phyloP scores from a whole-genome alignment of 2,888 invertebrate genomes.

The Esperia sulphurella region DNA sequence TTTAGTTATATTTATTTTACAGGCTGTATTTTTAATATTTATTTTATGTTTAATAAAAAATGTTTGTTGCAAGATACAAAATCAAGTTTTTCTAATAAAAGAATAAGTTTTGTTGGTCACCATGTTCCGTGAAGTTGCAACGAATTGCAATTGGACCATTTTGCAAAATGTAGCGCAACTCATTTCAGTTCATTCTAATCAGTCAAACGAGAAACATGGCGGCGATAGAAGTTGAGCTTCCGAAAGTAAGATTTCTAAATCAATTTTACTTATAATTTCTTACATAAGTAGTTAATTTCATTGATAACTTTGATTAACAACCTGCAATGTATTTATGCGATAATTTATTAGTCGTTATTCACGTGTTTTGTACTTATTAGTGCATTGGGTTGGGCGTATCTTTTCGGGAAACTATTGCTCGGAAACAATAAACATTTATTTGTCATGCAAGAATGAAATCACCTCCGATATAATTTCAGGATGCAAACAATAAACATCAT shows the following conservation, averaged over 20 bases:
- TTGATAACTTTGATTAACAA: too few relatives aligned
- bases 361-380: not conserved
- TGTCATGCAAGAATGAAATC: conserved; percentile 12
- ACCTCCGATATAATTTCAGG: conserved; percentile 17
- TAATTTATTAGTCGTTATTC: not conserved
- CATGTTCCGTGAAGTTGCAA: conserved; percentile 29
- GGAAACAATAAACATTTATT: not conserved
- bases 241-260: conserved; percentile 57
- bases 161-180: conserved; percentile 13
- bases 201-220: conserved; percentile 79
- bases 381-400: conserved; percentile 30
- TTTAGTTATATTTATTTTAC: too few relatives aligned
- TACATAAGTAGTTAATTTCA: too few relatives aligned
- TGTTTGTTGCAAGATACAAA: too few relatives aligned
- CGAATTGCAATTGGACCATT: not conserved
- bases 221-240: conserved; percentile 72
- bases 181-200: conserved; percentile 37
- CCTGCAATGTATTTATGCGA: conserved; percentile 9
- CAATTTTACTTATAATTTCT: conserved; percentile 14
- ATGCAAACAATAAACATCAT: conserved; percentile 32
- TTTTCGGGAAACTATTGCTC: conserved; percentile 16
- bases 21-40: too few relatives aligned
- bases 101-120: conserved; percentile 18
- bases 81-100: not conserved
- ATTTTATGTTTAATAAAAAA: too few relatives aligned